These are phyloP conservation scores for Fistularia tabacaria DNA, from an alignment of 2,797 vertebrate species.

Conservation along the genomic window DNA sequence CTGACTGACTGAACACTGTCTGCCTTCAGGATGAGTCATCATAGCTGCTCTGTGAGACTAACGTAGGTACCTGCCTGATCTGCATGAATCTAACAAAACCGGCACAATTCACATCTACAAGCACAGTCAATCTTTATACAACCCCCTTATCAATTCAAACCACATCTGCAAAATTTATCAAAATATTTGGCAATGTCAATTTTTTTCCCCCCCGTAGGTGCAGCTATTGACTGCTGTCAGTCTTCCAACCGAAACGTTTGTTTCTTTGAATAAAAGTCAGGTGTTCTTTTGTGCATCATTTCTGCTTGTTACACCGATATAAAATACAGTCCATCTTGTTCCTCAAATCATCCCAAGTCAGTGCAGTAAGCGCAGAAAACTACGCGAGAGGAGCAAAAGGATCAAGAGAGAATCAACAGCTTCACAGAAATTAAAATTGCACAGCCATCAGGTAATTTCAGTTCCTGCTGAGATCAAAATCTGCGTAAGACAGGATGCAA, in stretches of 20 bases:
- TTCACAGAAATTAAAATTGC: constrained; percentile 19
- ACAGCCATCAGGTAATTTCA: constrained; percentile 19
- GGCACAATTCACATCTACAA: constrained; percentile 26
- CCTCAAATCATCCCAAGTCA: constrained; percentile 16
- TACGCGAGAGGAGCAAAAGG: constrained; percentile 5
- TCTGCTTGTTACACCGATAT: constrained; percentile 12
- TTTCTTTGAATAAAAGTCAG: not conserved
- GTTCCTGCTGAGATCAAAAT: too few species aligned
- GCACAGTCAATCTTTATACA: constrained; percentile 8
- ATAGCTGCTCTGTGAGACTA: constrained; percentile 58
- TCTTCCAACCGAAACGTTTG: too few species aligned
- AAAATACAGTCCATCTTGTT: constrained; percentile 20
- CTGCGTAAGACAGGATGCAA: constrained; percentile 22
- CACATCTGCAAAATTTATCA: constrained; percentile 35
- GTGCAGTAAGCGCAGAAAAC: constrained; percentile 32
- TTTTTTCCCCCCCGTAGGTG: not conserved
- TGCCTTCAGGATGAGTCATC: constrained; percentile 65
- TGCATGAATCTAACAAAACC: constrained; percentile 20
- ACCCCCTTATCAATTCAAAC: constrained; percentile 10
- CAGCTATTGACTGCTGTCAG: not conserved
- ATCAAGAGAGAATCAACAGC: constrained; percentile 19
- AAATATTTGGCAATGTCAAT: constrained; percentile 46
- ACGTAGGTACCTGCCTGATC: constrained; percentile 29
- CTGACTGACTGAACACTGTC: constrained; percentile 70
- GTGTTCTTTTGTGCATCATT: constrained; percentile 11